Percentiles rank a stretch among this genome's conserved stretches.
Evolutionary conservation across 1,140 invertebrate genomes (phyloP).

Genomic region (Pseudomyrmex dendroicus): DNA sequence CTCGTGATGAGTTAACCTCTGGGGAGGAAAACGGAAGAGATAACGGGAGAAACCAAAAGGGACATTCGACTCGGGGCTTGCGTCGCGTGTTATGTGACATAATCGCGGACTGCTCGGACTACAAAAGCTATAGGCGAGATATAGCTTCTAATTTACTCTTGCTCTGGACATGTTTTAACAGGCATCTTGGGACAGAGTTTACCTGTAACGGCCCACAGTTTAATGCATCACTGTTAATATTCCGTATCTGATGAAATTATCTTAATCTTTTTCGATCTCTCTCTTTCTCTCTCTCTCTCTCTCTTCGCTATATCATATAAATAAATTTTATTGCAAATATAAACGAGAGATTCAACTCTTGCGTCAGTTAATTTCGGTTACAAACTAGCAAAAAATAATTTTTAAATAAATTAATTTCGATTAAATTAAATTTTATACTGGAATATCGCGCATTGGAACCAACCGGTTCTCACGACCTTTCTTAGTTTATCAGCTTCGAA

Average conservation of each 20-base stretch:
- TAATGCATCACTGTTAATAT: slow-evolving; percentile 9
- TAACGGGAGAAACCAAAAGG: neutral
- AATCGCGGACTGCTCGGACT: slow-evolving; percentile 64
- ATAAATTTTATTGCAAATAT: neutral
- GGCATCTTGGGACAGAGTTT: slow-evolving; percentile 39
- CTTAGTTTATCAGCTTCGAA: too few species aligned
- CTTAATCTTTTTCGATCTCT: neutral
- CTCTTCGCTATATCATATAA: neutral
- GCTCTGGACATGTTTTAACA: slow-evolving; percentile 50
- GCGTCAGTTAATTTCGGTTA: too few species aligned
- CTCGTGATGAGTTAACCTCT: slow-evolving; percentile 48
- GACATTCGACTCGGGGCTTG: neutral
- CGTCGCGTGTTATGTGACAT: slow-evolving; percentile 70
- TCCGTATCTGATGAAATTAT: neutral
- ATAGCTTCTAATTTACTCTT: slow-evolving; percentile 75
- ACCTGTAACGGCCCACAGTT: slow-evolving; percentile 22
- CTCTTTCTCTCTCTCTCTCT: neutral
- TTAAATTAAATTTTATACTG: too few species aligned
- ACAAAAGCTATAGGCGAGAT: slow-evolving; percentile 69
- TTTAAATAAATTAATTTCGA: too few species aligned
- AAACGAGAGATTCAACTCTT: neutral
- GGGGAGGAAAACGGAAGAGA: slow-evolving; percentile 14
- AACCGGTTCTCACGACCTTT: too few species aligned
- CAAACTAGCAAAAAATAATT: too few species aligned
- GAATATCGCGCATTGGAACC: too few species aligned